Percentiles rank a stretch among this genome's conserved stretches.
Evolutionary conservation across 2,888 invertebrate species (phyloP).

Genomic region (Actias luna): DNA sequence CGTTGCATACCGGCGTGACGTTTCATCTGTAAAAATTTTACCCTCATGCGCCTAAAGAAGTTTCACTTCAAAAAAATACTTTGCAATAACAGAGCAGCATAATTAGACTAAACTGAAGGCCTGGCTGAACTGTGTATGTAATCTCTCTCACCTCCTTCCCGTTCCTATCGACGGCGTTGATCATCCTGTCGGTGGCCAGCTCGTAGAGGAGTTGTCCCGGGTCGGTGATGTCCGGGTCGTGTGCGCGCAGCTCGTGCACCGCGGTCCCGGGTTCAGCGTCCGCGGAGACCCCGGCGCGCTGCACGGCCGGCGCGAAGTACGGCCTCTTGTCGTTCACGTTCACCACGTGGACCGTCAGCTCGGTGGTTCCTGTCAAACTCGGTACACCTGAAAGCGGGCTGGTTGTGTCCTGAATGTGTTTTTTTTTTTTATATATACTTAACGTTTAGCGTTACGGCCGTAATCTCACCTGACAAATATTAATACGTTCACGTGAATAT

Average conservation of each 20-base stretch:
- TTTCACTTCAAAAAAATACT: no score
- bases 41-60: no score
- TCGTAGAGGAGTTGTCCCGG: constrained; percentile 85
- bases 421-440: no score
- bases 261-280: constrained; percentile 87
- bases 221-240: constrained; percentile 89
- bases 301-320: constrained; percentile 89
- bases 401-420: no score
- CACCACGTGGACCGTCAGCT: constrained; percentile 88
- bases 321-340: constrained; percentile 95
- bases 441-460: no score
- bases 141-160: constrained; percentile 88
- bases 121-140: no score
- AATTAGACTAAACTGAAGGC: no score
- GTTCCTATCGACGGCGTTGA: constrained; percentile 91
- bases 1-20: no score
- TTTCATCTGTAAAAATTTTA: no score
- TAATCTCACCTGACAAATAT: no score
- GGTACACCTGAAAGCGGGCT: constrained; percentile 87
- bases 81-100: no score
- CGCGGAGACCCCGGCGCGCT: constrained; percentile 90
- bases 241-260: constrained; percentile 87
- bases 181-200: constrained; percentile 84
- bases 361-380: constrained; percentile 89
- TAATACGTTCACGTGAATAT: no score